A percentile compares a stretch with the other conserved stretches of the same genome.
phyloP scores from a whole-genome alignment of 2,888 invertebrate genomes.

The Latheticus oryzae region DNA sequence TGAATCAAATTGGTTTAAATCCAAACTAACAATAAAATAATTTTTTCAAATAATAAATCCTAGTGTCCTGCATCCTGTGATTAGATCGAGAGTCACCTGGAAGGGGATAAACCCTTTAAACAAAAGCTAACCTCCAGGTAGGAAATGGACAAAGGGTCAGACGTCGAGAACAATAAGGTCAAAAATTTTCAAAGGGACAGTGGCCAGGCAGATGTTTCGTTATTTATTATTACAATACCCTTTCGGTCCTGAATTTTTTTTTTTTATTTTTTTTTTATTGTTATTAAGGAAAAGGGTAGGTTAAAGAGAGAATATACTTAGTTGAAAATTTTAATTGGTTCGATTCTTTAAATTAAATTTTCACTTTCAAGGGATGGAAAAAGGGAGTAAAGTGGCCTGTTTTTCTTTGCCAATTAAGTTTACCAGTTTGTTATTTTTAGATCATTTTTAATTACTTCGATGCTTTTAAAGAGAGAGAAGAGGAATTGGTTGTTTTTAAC shows the following conservation, averaged over 20 bases:
- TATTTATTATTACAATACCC: conserved; percentile 13
- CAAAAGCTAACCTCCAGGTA: conserved; percentile 37
- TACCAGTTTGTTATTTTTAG: conserved; percentile 65
- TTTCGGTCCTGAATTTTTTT: conserved; percentile 14
- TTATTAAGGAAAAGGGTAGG: conserved; percentile 11
- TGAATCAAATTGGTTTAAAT: too few relatives aligned
- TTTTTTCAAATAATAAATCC: too few relatives aligned
- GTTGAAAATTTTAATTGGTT: conserved; percentile 20
- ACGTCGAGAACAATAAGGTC: conserved; percentile 56
- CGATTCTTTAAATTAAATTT: conserved; percentile 39
- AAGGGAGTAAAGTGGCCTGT: conserved; percentile 53
- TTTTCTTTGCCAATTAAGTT: conserved; percentile 66
- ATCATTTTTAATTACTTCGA: conserved; percentile 64
- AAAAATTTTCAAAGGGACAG: conserved; percentile 58
- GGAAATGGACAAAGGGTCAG: conserved; percentile 41
- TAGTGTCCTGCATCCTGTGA: conserved; percentile 32
- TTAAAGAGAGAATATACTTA: neutral
- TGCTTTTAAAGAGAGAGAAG: conserved; percentile 58
- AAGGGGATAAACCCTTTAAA: conserved; percentile 29
- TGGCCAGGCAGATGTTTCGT: conserved; percentile 56
- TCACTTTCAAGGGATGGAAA: conserved; percentile 20
- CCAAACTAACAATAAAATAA: too few relatives aligned
- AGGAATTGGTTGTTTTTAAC: conserved; percentile 57
- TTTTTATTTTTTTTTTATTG: conserved; percentile 9
- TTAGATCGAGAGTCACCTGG: conserved; percentile 36